These are phyloP conservation scores for Tragelaphus imberbis DNA, from an alignment of 2,113 vertebrate species.

Conservation along the genomic window DNA sequence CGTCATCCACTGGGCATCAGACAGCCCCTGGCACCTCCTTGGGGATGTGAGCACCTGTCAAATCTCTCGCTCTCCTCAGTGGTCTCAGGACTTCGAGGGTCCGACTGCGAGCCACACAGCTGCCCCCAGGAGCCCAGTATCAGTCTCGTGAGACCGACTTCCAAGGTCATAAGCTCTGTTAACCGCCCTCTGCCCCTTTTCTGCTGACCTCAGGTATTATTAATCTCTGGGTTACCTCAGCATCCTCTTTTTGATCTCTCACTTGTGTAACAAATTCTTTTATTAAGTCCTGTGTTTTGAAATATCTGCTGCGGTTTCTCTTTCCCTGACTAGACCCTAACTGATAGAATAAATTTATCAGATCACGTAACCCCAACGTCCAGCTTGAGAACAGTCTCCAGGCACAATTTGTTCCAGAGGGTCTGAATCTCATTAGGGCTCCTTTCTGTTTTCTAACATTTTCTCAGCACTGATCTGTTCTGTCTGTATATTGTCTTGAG, in stretches of 20 bases:
- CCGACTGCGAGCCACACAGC: not conserved
- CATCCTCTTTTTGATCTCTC: not conserved
- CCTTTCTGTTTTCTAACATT: not conserved
- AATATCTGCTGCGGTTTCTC: not conserved
- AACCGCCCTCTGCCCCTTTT: not conserved
- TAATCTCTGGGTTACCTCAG: not conserved
- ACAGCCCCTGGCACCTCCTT: not conserved
- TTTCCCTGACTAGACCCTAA: not conserved
- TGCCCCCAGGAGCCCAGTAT: not conserved
- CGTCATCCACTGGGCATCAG: not conserved
- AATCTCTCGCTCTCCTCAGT: not conserved
- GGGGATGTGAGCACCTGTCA: not conserved
- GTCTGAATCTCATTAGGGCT: not conserved
- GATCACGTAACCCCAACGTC: not conserved
- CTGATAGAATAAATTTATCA: not conserved
- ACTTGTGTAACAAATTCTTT: not conserved
- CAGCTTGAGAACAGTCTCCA: not conserved
- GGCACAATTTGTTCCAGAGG: not conserved
- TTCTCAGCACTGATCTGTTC: not conserved
- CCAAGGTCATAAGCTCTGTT: not conserved
- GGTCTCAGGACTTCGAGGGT: not conserved
- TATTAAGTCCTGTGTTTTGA: conserved; percentile 20
- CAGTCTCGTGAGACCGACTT: not conserved
- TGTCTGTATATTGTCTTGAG: not conserved
- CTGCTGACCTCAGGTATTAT: not conserved